Percentiles rank a stretch among this genome's conserved stretches.
These are phyloP conservation scores for Forbesichthys papilliferus DNA, from an alignment of 2,113 vertebrate species.

Conservation along the genomic window DNA sequence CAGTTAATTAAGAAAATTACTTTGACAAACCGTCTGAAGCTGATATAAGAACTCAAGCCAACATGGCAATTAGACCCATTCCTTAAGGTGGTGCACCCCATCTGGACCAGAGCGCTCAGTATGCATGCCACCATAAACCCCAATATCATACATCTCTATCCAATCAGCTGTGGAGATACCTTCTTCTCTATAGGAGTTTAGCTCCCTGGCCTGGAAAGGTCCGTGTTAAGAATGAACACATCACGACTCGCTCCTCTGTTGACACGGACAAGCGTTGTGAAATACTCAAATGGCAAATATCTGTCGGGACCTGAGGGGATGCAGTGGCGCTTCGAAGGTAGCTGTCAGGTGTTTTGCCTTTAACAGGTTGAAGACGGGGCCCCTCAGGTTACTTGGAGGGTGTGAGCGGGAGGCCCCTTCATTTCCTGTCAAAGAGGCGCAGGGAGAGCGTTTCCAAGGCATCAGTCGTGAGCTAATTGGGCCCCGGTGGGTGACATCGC, in stretches of 20 bases:
- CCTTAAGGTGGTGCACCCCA: slow-evolving; percentile 49
- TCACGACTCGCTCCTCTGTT: slow-evolving; percentile 21
- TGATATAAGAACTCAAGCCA: slow-evolving; percentile 42
- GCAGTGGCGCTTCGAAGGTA: slow-evolving; percentile 15
- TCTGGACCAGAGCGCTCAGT: slow-evolving; percentile 44
- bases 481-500: slow-evolving; percentile 75
- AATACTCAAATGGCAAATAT: slow-evolving; percentile 23
- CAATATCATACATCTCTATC: slow-evolving; percentile 32
- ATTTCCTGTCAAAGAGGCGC: slow-evolving; percentile 72
- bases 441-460: slow-evolving; percentile 62
- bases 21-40: slow-evolving; percentile 63
- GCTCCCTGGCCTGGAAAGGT: slow-evolving; percentile 16
- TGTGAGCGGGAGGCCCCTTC: slow-evolving; percentile 52
- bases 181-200: slow-evolving; percentile 6
- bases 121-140: slow-evolving; percentile 25
- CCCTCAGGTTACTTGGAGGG: slow-evolving; percentile 57
- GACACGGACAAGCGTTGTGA: slow-evolving; percentile 42
- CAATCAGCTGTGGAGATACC: slow-evolving; percentile 28
- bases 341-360: slow-evolving; percentile 21
- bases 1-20: slow-evolving; percentile 70
- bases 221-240: background rate
- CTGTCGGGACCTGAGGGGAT: slow-evolving; percentile 3
- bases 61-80: slow-evolving; percentile 54
- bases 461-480: slow-evolving; percentile 78
- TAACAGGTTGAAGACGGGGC: slow-evolving; percentile 50